Conservation (phyloP, 2,113 vertebrate genomes). For the Psilopsiagon aymara region DNA sequence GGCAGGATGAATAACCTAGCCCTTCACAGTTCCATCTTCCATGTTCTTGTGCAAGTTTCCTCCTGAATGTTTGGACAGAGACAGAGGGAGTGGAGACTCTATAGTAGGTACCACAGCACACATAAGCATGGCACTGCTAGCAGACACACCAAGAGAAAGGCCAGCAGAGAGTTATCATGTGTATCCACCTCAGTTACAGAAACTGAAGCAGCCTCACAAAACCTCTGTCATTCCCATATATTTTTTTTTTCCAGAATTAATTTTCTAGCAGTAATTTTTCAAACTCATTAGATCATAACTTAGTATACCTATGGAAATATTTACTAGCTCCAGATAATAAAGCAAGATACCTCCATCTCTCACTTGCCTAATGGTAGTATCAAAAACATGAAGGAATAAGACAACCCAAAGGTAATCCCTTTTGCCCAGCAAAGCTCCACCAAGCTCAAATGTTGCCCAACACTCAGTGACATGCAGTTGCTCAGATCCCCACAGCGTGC, state of each 20-base stretch:
- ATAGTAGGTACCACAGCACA: too few species aligned
- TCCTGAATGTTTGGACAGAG: background rate
- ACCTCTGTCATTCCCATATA: background rate
- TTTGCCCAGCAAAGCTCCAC: background rate
- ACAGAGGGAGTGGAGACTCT: background rate
- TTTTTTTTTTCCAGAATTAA: background rate
- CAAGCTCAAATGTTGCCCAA: background rate
- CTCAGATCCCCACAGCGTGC: background rate
- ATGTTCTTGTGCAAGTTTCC: background rate
- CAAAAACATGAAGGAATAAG: background rate
- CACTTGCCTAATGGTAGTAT: background rate
- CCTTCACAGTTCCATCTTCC: background rate
- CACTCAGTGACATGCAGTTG: background rate
- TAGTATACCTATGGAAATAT: background rate
- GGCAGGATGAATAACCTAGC: background rate
- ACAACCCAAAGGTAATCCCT: background rate
- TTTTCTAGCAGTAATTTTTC: background rate
- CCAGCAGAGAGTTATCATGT: background rate
- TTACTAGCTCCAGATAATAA: background rate
- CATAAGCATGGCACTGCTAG: fast-evolving
- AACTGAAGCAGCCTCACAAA: background rate
- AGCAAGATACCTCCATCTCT: background rate
- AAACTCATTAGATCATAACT: background rate
- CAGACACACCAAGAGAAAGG: background rate
- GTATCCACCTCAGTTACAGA: background rate